phyloP scores from a whole-genome alignment of 2,888 invertebrate species.

The Papilio protenor region DNA sequence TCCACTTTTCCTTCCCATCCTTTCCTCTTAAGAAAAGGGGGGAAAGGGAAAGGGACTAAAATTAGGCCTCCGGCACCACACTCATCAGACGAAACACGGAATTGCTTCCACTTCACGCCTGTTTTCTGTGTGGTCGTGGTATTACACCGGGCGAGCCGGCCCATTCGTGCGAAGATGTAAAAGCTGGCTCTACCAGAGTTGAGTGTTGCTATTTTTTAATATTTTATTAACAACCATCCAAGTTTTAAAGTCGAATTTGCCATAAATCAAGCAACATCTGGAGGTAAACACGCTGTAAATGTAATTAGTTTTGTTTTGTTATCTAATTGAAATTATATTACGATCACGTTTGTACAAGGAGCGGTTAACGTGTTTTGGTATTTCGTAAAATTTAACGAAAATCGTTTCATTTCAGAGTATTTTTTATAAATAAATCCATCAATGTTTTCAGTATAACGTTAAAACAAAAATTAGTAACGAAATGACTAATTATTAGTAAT shows the following conservation, averaged over 20 bases:
- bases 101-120: no score
- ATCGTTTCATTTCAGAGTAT: neutral
- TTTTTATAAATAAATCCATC: neutral
- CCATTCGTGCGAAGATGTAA: no score
- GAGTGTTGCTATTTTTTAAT: neutral
- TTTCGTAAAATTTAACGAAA: neutral
- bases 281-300: neutral
- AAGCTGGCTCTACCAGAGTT: no score
- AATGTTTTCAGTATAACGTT: neutral
- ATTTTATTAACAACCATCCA: neutral
- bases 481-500: no score
- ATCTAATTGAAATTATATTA: slow-evolving; percentile 24
- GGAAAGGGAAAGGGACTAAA: no score
- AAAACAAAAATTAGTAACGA: no score
- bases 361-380: neutral
- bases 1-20: no score
- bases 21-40: no score
- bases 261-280: slow-evolving; percentile 31
- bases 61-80: no score
- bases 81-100: no score
- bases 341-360: neutral
- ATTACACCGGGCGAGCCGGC: no score
- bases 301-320: slow-evolving; percentile 29
- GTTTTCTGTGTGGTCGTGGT: no score
- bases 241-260: slow-evolving; percentile 1